phyloP scores from a whole-genome alignment of 35 echinoderm and acorn worm species.

The Acanthaster planci region DNA sequence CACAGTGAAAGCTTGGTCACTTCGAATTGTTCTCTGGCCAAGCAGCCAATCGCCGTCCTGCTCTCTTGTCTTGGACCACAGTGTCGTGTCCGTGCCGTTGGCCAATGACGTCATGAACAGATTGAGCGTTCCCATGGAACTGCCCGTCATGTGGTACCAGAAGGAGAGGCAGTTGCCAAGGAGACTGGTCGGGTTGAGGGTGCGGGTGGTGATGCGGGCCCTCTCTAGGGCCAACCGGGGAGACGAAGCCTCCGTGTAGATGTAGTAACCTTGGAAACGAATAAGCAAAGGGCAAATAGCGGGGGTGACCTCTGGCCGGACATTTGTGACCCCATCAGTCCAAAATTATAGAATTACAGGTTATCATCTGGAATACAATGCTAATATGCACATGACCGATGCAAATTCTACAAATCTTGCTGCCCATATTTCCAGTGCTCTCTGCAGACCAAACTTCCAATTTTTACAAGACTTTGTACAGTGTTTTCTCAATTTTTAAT shows the following conservation, averaged over 20 bases:
- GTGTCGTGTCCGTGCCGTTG: background rate
- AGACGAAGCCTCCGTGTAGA: conserved; percentile 63
- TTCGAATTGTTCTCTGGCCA: background rate
- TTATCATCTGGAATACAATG: too few relatives aligned
- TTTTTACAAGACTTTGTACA: too few relatives aligned
- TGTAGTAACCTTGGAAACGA: conserved; percentile 47
- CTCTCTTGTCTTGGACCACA: conserved; percentile 33
- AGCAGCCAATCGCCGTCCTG: conserved; percentile 45
- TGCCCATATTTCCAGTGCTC: too few relatives aligned
- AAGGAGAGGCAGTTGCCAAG: conserved; percentile 45
- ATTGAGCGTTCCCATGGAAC: conserved; percentile 26
- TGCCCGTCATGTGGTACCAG: conserved; percentile 72
- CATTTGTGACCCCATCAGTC: too few relatives aligned
- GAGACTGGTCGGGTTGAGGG: conserved; percentile 37
- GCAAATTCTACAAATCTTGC: too few relatives aligned
- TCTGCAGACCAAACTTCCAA: too few relatives aligned
- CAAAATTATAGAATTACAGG: too few relatives aligned
- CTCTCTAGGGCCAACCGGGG: conserved; percentile 28
- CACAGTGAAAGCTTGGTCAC: background rate
- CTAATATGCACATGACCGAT: too few relatives aligned
- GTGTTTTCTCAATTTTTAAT: too few relatives aligned
- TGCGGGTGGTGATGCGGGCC: conserved; percentile 34
- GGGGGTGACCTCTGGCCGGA: too few relatives aligned
- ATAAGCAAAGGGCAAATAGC: too few relatives aligned
- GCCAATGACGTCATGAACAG: background rate